Base-by-base conservation (phyloP, 2,113 vertebrate genomes). In the Silurus glanis region DNA sequence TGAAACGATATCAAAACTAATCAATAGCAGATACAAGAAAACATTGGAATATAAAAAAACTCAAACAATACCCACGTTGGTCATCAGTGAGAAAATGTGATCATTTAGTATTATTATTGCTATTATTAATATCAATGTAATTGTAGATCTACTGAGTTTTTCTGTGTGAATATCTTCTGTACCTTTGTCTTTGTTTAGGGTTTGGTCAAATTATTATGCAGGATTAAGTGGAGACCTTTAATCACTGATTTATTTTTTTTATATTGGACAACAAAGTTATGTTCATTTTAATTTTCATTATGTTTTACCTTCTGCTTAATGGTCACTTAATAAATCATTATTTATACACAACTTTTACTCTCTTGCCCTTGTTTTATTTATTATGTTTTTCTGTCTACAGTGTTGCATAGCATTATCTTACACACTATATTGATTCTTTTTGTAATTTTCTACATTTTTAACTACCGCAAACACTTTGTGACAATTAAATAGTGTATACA, bases 181-280 rank as follows among this genome's bases (percentile, higher is more conserved):
- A 5, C 47, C 8, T 67, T 85, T 45, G 10, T 14, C 47, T 78
- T 37, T 61, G 1, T 82, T 78, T 59, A 62, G 59, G 19, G 55
- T 72, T 69, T 53, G 7, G 14, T 61, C 19, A 69, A 0, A 83
- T 85, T 37, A 25, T 72, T 56, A 37, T 72, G 3, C 25, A 55
- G 21, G 47, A 45, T 85, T 21, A 85, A 59, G 23, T 84, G 71
- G 78, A 61, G 13, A 62, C 69, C 72, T 83, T 75, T 66, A 62
- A 28, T 83, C 56, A 71, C 47, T 87, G 71, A 28, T 45, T 13
- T 7, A 85, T 87, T 80, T 72, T 80, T 86, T 87, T 82, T 56
- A 76, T 49, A 80, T 69, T 83, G 74, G 28, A 79, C 76, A 78
- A 55, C 1, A 55, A 12, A 37, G 37, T 37, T 37, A 37, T 37